Conservation (phyloP, 1,140 invertebrate genomes). For the Musca vetustissima region DNA sequence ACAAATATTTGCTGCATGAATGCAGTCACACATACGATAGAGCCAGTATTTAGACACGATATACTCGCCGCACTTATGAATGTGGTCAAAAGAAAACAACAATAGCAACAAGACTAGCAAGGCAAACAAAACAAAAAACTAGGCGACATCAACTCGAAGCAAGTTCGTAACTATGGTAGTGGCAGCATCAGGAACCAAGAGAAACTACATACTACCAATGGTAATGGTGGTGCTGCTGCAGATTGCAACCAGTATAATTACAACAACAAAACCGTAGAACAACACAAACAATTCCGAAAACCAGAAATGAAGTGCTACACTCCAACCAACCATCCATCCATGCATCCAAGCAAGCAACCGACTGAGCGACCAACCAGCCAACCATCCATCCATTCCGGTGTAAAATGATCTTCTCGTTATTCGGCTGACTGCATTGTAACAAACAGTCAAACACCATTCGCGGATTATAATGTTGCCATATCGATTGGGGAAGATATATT, state of each 20-base stretch:
- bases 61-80: slow-evolving; percentile 2
- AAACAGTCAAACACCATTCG: no score
- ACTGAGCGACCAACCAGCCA: background rate
- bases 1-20: slow-evolving; percentile 14
- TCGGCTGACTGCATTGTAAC: no score
- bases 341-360: background rate
- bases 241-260: background rate
- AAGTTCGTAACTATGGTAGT: no score
- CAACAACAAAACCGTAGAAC: slow-evolving; percentile 1
- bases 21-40: background rate
- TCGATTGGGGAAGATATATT: no score
- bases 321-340: background rate
- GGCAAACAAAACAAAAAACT: background rate
- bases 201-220: no score
- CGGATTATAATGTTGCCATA: no score
- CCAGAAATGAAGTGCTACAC: background rate
- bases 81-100: background rate
- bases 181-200: no score
- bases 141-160: no score
- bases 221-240: no score
- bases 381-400: background rate
- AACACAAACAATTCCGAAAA: background rate
- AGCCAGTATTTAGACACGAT: no score
- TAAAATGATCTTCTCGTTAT: slow-evolving; percentile 17
- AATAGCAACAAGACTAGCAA: background rate